phyloP scores from a whole-genome alignment of 2,113 vertebrate genomes.

The Trogon melanurus region DNA sequence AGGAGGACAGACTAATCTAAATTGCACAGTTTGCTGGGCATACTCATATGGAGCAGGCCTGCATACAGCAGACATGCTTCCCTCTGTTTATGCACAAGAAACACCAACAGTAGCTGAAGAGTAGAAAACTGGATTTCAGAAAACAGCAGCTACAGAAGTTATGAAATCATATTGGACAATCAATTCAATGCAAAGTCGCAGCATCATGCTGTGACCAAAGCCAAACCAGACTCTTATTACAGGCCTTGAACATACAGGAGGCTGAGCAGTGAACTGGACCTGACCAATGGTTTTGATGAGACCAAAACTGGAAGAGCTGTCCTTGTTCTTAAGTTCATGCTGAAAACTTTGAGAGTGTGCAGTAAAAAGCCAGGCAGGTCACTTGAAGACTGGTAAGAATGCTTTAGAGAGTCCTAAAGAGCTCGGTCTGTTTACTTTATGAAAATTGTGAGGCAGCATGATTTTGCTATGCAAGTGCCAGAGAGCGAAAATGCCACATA shows the following conservation, averaged over 20 bases:
- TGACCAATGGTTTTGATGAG: neutral
- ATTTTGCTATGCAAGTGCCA: constrained; percentile 18
- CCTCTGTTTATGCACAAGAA: neutral
- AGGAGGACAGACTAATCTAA: neutral
- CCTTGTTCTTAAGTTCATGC: neutral
- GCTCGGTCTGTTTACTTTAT: neutral
- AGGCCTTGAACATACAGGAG: neutral
- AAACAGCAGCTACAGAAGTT: neutral
- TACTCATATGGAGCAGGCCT: neutral
- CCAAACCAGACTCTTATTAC: neutral
- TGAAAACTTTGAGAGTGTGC: neutral
- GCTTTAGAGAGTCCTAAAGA: neutral
- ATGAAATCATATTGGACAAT: neutral
- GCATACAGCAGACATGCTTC: neutral
- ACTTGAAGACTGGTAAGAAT: neutral
- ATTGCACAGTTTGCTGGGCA: neutral
- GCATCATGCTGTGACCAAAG: neutral
- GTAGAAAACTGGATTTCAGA: neutral
- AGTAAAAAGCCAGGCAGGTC: neutral
- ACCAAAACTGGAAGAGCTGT: neutral
- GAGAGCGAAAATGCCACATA: constrained; percentile 24
- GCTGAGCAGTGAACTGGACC: neutral
- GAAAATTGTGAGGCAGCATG: neutral
- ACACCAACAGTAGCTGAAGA: neutral
- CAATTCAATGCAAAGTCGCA: neutral